Evolutionary conservation across 1,140 invertebrate genomes (phyloP).

Genomic region (Arion vulgaris): DNA sequence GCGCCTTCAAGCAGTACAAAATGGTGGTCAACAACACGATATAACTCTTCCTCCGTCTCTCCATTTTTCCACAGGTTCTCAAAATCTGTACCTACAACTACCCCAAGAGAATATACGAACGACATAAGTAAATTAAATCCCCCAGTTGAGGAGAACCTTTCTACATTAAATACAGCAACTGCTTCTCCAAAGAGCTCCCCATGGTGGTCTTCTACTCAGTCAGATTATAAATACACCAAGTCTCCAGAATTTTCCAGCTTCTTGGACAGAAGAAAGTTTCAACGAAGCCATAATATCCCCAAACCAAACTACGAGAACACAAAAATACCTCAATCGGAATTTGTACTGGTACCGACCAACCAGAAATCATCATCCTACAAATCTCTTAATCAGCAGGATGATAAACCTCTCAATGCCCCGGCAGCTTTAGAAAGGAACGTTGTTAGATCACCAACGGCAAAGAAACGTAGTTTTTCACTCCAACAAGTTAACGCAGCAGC

Average conservation of each 20-base stretch:
- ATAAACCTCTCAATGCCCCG: background rate
- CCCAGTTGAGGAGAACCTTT: background rate
- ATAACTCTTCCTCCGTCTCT: background rate
- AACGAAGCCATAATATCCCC: background rate
- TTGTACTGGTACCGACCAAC: background rate
- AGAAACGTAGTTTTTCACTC: background rate
- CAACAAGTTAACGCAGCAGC: background rate
- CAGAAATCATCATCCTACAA: background rate
- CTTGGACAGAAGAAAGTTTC: background rate
- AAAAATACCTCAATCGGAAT: background rate
- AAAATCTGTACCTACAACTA: background rate
- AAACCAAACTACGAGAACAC: conserved; percentile 5
- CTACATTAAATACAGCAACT: background rate
- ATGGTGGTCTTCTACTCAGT: background rate
- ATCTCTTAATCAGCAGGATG: background rate
- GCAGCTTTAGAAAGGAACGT: conserved; percentile 11
- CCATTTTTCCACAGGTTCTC: background rate
- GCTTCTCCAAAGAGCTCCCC: background rate
- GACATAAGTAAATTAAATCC: background rate
- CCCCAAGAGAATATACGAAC: background rate
- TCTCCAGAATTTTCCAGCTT: background rate
- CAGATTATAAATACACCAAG: background rate
- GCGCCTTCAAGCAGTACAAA: background rate
- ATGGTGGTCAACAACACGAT: background rate
- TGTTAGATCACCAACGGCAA: background rate